A percentile compares a stretch with the other conserved stretches of the same genome.
phyloP scores from a whole-genome alignment of 2,113 vertebrate genomes.

The Tragulus kanchil region DNA sequence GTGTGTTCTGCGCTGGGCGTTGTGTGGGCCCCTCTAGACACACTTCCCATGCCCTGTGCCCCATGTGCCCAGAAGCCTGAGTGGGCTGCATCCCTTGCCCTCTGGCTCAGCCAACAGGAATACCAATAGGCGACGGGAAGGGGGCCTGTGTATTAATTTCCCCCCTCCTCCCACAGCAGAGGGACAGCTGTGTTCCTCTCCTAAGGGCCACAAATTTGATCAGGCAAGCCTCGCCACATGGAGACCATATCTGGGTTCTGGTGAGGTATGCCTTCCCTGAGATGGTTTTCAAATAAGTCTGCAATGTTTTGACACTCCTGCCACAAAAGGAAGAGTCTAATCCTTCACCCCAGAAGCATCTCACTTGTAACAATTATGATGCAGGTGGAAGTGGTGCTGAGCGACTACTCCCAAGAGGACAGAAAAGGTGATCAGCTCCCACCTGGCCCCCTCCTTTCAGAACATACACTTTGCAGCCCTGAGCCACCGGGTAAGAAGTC shows the following conservation, averaged over 20 bases:
- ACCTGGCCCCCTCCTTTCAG: not conserved
- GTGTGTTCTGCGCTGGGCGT: rapidly evolving
- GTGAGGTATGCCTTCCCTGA: not conserved
- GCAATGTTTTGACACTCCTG: not conserved
- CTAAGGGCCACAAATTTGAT: not conserved
- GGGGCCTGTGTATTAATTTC: not conserved
- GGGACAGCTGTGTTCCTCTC: not conserved
- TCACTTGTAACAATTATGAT: not conserved
- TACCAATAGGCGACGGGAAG: not conserved
- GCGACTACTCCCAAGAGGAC: not conserved
- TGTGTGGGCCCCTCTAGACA: not conserved
- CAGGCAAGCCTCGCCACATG: not conserved
- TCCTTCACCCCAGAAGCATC: not conserved
- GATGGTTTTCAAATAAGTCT: not conserved
- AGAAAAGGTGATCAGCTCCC: not conserved
- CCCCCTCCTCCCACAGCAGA: not conserved
- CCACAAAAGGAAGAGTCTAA: not conserved
- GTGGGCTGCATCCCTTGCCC: not conserved
- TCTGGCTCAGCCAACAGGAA: not conserved
- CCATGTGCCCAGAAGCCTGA: not conserved
- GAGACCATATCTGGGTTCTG: not conserved
- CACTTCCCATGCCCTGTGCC: not conserved
- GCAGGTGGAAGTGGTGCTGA: not conserved
- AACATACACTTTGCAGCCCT: not conserved
- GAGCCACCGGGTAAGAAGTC: not conserved